Evolutionary conservation across 2,113 vertebrate species (phyloP).

Genomic region (Morphnarchus princeps): DNA sequence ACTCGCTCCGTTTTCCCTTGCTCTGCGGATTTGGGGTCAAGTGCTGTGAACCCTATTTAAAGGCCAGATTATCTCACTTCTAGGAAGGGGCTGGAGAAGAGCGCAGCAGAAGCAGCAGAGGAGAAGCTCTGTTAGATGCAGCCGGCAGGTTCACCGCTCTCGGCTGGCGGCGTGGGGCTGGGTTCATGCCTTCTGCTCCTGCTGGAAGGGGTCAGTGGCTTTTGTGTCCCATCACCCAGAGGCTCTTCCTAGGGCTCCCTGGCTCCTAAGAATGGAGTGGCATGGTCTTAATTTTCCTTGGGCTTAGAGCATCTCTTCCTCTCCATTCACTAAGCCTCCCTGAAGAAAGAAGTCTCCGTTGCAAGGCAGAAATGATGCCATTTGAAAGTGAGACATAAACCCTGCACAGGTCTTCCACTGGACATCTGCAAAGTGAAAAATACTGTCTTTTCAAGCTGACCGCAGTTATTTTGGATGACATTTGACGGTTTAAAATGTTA

Average conservation of each 20-base stretch:
- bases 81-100: not conserved
- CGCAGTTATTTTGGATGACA: not conserved
- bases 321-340: not conserved
- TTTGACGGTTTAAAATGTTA: slow-evolving; percentile 48
- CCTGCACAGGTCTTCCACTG: not conserved
- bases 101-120: not conserved
- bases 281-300: not conserved
- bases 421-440: not conserved
- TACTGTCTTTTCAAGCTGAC: not conserved
- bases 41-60: not conserved
- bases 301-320: not conserved
- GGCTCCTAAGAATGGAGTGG: not conserved
- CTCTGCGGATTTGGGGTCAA: slow-evolving; percentile 17
- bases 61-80: not conserved
- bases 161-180: accelerated
- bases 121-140: accelerated
- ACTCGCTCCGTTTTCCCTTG: not conserved
- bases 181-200: not conserved
- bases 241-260: not conserved
- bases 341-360: not conserved
- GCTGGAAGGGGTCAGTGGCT: not conserved
- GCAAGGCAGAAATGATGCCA: not conserved
- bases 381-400: not conserved
- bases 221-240: not conserved
- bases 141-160: not conserved